Conservation (phyloP, 2,797 vertebrate genomes). For the Dermochelys coriacea region DNA sequence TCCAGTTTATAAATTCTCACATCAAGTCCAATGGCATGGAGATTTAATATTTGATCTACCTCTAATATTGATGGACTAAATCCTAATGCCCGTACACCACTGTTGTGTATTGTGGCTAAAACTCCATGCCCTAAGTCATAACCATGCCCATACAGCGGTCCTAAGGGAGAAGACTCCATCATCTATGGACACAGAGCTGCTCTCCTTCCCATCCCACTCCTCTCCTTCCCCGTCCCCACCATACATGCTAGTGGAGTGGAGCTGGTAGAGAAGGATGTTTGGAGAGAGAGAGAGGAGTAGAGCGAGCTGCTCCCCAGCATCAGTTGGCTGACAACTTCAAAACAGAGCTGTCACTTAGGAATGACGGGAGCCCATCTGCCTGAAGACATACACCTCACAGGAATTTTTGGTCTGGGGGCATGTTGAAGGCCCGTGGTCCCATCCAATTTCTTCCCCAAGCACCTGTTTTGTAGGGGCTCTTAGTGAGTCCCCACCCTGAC, state of each 20-base stretch:
- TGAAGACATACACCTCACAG: not conserved
- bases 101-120: not conserved
- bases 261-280: not conserved
- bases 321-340: not conserved
- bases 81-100: not conserved
- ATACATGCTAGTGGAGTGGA: not conserved
- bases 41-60: not conserved
- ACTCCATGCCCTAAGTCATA: not conserved
- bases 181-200: not conserved
- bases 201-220: not conserved
- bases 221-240: not conserved
- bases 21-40: not conserved
- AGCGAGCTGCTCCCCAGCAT: not conserved
- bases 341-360: not conserved
- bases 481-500: not conserved
- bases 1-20: not conserved
- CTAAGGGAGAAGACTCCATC: not conserved
- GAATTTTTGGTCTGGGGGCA: accelerated
- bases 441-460: not conserved
- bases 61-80: not conserved
- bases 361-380: not conserved
- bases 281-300: not conserved
- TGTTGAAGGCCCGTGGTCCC: not conserved
- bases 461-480: not conserved
- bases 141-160: not conserved